Evolutionary conservation across 2,113 vertebrate species (phyloP).

Genomic region (Gulo gulo): DNA sequence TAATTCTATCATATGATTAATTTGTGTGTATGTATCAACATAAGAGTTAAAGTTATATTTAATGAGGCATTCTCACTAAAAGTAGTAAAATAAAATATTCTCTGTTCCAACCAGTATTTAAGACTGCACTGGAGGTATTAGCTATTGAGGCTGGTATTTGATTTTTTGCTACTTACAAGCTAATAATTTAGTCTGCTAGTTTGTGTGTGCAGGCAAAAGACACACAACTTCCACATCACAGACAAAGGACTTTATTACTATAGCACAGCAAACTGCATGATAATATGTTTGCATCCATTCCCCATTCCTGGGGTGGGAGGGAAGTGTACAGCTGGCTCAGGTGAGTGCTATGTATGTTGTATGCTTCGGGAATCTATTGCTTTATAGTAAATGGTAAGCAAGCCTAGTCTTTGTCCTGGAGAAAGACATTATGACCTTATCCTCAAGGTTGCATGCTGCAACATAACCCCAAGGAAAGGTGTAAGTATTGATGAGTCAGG

Average conservation of each 20-base stretch:
- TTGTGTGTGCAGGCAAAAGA: neutral
- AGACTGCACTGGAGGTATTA: neutral
- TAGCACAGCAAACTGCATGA: neutral
- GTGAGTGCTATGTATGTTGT: rapidly evolving
- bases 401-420: neutral
- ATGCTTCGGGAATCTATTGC: neutral
- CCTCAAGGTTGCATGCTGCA: neutral
- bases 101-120: neutral
- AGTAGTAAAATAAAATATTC: neutral
- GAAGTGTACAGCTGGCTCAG: too few relatives aligned
- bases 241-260: neutral
- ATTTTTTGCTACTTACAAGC: neutral
- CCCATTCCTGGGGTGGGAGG: rapidly evolving
- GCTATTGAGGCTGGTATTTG: neutral
- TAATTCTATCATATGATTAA: neutral
- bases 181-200: neutral
- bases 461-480: neutral
- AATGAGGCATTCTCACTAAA: neutral
- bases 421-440: neutral
- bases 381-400: neutral
- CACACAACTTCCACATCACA: neutral
- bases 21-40: neutral
- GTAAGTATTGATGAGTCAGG: rapidly evolving
- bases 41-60: neutral
- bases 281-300: too few relatives aligned